Conservation (phyloP, 2,113 vertebrate species). For the Vanacampus margaritifer region DNA sequence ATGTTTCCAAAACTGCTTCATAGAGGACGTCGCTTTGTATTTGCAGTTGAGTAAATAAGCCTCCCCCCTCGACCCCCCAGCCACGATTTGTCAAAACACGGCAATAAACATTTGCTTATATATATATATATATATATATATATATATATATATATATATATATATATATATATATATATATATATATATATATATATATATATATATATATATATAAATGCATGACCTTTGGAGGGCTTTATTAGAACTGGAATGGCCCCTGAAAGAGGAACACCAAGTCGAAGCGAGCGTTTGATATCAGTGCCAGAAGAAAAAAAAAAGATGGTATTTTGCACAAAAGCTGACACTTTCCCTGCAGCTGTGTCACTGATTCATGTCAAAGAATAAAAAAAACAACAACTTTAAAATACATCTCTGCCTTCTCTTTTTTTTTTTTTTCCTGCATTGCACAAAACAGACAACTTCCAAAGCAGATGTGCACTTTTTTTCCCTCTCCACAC, state of each 20-base stretch:
- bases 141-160: too few relatives aligned
- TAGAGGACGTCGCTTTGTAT: neutral
- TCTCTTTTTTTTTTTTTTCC: constrained; percentile 37
- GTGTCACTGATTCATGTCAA: constrained; percentile 52
- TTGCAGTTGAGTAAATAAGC: neutral
- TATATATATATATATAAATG: constrained; percentile 12
- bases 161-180: too few relatives aligned
- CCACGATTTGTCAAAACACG: neutral
- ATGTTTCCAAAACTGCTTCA: neutral
- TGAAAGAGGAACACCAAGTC: constrained; percentile 12
- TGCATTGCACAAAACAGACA: constrained; percentile 20
- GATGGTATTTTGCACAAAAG: constrained; percentile 36
- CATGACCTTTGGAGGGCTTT: neutral
- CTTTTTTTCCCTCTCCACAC: neutral
- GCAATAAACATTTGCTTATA: neutral
- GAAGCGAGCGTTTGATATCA: constrained; percentile 48
- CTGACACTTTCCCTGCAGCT: constrained; percentile 56
- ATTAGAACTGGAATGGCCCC: neutral
- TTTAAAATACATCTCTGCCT: constrained; percentile 45
- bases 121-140: too few relatives aligned
- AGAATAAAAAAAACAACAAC: constrained; percentile 13
- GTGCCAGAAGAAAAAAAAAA: constrained; percentile 60
- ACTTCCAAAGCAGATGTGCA: constrained; percentile 14
- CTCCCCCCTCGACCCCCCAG: neutral
- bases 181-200: too few relatives aligned